Percentiles rank a stretch among this genome's conserved stretches.
These are phyloP conservation scores for Melanotaenia trifasciata DNA, from an alignment of 2,797 vertebrate species.

Conservation along the genomic window DNA sequence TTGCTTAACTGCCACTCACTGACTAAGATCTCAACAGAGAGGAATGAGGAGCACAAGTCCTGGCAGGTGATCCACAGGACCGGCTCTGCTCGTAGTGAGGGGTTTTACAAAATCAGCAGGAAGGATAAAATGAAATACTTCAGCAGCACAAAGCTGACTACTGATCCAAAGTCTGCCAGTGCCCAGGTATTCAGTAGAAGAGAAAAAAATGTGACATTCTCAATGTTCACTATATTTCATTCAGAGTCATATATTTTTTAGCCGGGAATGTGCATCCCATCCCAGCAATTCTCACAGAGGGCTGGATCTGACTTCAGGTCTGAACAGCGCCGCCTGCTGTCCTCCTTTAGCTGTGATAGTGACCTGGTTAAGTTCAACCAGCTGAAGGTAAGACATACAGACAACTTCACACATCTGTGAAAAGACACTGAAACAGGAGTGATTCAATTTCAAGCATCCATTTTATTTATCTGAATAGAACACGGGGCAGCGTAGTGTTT, in stretches of 20 bases:
- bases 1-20: conserved; percentile 88
- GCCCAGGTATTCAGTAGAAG: conserved; percentile 84
- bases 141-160: conserved; percentile 79
- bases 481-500: not conserved
- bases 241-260: not conserved
- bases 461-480: not conserved
- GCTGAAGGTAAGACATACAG: conserved; percentile 87
- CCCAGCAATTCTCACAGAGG: conserved; percentile 88
- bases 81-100: conserved; percentile 93
- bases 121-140: conserved; percentile 94
- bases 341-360: conserved; percentile 95
- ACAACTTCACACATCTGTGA: not conserved
- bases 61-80: conserved; percentile 88
- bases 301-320: conserved; percentile 93
- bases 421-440: not conserved
- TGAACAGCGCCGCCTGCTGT: conserved; percentile 94
- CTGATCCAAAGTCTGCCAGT: conserved; percentile 83
- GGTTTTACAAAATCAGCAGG: conserved; percentile 94
- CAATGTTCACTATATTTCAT: not conserved
- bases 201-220: not conserved
- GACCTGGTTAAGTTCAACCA: conserved; percentile 99
- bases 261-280: conserved; percentile 87
- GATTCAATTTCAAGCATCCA: not conserved
- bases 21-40: conserved; percentile 86
- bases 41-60: conserved; percentile 81